phyloP scores from a whole-genome alignment of 2,888 invertebrate genomes.

The Hylaea fasciaria region DNA sequence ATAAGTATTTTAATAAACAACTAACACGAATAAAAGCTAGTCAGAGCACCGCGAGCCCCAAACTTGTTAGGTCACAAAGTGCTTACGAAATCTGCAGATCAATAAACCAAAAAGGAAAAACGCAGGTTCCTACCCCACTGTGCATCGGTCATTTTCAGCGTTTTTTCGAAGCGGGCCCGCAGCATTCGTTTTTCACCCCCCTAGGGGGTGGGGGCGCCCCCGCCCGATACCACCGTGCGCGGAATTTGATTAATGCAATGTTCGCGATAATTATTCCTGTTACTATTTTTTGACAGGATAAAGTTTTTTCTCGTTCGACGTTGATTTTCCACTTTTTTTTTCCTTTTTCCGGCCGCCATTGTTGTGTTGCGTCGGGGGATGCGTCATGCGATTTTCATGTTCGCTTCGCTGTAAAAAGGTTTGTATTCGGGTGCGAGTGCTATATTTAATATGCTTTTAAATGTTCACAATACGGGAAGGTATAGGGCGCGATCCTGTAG shows the following conservation, averaged over 20 bases:
- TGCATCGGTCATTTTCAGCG: conserved; percentile 66
- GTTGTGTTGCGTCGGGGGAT: conserved; percentile 34
- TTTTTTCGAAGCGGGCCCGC: conserved; percentile 81
- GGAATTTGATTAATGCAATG: conserved; percentile 85
- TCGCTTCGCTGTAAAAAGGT: conserved; percentile 18
- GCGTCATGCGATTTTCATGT: conserved; percentile 28
- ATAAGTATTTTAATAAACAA: background rate
- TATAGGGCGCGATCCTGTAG: conserved; percentile 18
- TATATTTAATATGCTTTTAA: conserved; percentile 24
- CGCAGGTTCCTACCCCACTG: conserved; percentile 41
- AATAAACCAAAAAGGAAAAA: conserved; percentile 51
- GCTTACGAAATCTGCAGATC: conserved; percentile 41
- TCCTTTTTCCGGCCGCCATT: conserved; percentile 41
- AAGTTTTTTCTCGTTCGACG: conserved; percentile 68
- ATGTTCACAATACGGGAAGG: conserved; percentile 23
- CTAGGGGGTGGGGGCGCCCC: conserved; percentile 36
- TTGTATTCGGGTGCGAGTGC: conserved; percentile 5
- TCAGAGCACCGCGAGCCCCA: conserved; percentile 22
- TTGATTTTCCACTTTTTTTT: conserved; percentile 54
- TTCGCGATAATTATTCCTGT: conserved; percentile 84
- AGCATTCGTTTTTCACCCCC: conserved; percentile 74
- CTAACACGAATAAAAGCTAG: background rate
- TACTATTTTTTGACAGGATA: conserved; percentile 82
- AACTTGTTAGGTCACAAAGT: conserved; percentile 41
- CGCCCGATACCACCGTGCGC: conserved; percentile 75